Conservation (phyloP, 2,888 invertebrate genomes). For the Melanotus villosus region DNA sequence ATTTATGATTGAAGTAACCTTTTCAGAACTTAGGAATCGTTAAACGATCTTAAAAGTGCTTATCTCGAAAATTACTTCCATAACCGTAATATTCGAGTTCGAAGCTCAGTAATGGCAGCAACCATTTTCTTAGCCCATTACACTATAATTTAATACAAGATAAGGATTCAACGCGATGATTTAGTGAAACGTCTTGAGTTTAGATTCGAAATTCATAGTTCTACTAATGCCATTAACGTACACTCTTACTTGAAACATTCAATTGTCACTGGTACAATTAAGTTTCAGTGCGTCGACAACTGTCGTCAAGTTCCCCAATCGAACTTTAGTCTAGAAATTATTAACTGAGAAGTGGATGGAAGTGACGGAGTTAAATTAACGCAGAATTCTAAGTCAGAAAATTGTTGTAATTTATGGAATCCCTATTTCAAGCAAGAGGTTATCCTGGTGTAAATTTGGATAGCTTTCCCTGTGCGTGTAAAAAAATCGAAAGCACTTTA, state of each 20-base stretch:
- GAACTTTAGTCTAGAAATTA: slow-evolving; percentile 7
- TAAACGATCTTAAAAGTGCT: background rate
- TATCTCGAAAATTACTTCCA: slow-evolving; percentile 7
- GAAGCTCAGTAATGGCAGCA: slow-evolving; percentile 3
- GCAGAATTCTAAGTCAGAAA: too few relatives aligned
- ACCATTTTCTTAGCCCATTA: slow-evolving; percentile 12
- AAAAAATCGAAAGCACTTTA: too few relatives aligned
- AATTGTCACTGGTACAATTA: slow-evolving; percentile 4
- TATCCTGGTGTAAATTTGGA: background rate
- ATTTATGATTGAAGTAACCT: too few relatives aligned
- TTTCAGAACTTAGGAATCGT: too few relatives aligned
- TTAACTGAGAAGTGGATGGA: background rate
- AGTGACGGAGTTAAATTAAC: too few relatives aligned
- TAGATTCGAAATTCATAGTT: slow-evolving; percentile 9
- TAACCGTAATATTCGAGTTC: slow-evolving; percentile 5
- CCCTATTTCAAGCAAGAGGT: too few relatives aligned
- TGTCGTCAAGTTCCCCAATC: slow-evolving; percentile 2
- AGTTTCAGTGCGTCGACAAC: slow-evolving; percentile 6
- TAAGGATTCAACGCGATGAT: slow-evolving; percentile 2
- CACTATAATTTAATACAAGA: slow-evolving; percentile 11
- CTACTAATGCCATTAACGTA: background rate
- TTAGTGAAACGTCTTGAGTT: slow-evolving; percentile 8
- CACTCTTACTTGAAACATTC: background rate
- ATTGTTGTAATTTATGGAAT: too few relatives aligned
- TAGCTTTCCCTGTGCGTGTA: too few relatives aligned